These are phyloP conservation scores for Oplegnathus fasciatus DNA, from an alignment of 2,113 vertebrate species.

Conservation along the genomic window DNA sequence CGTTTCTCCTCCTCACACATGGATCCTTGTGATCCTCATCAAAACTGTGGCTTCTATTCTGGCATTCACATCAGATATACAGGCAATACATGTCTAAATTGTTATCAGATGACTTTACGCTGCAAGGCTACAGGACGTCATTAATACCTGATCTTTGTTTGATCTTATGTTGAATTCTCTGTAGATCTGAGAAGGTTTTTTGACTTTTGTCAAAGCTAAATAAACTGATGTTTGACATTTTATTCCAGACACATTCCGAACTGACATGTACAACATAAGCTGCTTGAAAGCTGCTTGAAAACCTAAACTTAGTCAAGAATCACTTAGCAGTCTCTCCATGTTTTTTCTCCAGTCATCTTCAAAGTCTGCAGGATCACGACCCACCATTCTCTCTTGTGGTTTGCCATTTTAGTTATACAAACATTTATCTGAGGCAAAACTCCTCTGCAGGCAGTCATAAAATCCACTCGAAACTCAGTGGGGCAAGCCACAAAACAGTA, in stretches of 20 bases:
- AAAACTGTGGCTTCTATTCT: background rate
- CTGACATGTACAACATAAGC: background rate
- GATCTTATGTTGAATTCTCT: background rate
- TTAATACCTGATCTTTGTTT: background rate
- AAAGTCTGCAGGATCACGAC: background rate
- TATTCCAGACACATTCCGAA: background rate
- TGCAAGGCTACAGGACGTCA: background rate
- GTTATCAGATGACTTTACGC: background rate
- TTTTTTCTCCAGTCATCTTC: background rate
- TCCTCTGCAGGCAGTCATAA: background rate
- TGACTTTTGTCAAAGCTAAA: background rate
- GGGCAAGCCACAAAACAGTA: background rate
- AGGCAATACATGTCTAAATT: background rate
- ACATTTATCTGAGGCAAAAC: background rate
- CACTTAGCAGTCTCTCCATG: background rate
- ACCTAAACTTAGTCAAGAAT: background rate
- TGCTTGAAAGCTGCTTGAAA: conserved; percentile 5
- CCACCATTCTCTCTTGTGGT: background rate
- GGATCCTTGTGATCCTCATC: conserved; percentile 15
- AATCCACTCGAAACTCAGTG: background rate
- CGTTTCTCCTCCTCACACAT: background rate
- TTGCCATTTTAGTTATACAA: background rate
- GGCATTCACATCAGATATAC: background rate
- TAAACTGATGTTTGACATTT: conserved; percentile 5
- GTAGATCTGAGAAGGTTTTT: background rate